Conservation (phyloP, 30 jellyfish, hydroid and myxozoan species). For the Sanderia malayensis region DNA sequence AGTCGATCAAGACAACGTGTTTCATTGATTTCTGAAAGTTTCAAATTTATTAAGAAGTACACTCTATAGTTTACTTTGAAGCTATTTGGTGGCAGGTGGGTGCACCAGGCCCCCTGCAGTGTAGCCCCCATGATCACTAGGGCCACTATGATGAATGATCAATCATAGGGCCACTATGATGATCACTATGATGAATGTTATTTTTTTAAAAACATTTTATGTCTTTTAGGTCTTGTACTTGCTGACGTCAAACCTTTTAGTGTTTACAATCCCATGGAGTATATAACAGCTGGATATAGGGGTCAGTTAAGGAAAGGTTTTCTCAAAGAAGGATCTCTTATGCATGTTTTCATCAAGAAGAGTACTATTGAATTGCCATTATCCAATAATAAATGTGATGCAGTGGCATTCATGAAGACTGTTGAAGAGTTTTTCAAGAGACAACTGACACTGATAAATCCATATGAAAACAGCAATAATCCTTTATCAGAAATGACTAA, state of each 20-base stretch:
- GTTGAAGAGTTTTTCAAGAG: not conserved
- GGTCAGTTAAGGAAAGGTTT: slow-evolving; percentile 72
- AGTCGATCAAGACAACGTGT: too few species aligned
- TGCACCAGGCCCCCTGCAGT: too few species aligned
- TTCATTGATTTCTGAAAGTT: too few species aligned
- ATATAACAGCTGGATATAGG: slow-evolving; percentile 87
- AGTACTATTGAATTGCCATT: not conserved
- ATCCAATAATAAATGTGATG: not conserved
- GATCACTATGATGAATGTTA: not conserved
- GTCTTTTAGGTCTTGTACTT: slow-evolving; percentile 70
- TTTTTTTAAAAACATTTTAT: not conserved
- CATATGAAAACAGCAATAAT: not conserved
- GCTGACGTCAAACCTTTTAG: slow-evolving; percentile 46
- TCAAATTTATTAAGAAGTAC: too few species aligned
- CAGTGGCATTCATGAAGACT: not conserved
- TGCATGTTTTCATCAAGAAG: slow-evolving; percentile 48
- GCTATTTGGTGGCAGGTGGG: too few species aligned
- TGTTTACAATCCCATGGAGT: slow-evolving; percentile 12
- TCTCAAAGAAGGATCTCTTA: slow-evolving; percentile 43
- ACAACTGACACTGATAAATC: not conserved
- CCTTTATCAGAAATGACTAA: not conserved
- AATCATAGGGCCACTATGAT: not conserved
- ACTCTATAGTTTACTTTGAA: too few species aligned
- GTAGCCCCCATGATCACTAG: too few species aligned
- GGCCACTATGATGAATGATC: too few species aligned